A percentile compares a stretch with the other conserved stretches of the same genome.
These are phyloP conservation scores for Drosophila mulleri DNA, from an alignment of 2,888 invertebrate species.

Conservation along the genomic window DNA sequence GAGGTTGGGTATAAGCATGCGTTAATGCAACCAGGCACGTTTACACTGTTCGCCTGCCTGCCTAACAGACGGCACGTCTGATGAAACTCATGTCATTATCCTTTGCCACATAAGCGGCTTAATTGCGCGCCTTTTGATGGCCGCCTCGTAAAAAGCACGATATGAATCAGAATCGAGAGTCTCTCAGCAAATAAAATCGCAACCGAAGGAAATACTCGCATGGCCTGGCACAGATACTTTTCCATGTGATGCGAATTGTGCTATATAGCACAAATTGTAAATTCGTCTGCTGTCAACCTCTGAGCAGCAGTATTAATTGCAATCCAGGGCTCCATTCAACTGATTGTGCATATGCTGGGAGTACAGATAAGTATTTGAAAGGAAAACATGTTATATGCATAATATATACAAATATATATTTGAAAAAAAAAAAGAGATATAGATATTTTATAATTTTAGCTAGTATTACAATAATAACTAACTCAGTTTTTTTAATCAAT, in stretches of 20 bases:
- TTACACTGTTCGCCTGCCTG: constrained; percentile 5
- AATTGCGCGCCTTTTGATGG: constrained; percentile 69
- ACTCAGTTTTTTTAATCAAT: background rate
- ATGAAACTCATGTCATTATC: constrained; percentile 24
- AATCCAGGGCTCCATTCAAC: constrained; percentile 41
- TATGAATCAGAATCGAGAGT: constrained; percentile 41
- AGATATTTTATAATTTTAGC: background rate
- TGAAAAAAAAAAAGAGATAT: background rate
- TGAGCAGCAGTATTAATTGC: constrained; percentile 43
- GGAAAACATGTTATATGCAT: too few species aligned
- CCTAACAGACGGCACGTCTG: background rate
- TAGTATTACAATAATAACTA: background rate
- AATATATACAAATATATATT: too few species aligned
- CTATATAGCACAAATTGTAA: constrained; percentile 56
- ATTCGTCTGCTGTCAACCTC: background rate
- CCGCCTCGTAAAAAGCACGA: constrained; percentile 53
- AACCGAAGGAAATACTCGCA: constrained; percentile 22
- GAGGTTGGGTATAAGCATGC: constrained; percentile 17
- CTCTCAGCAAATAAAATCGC: constrained; percentile 40
- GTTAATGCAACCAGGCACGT: constrained; percentile 29
- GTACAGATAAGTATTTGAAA: background rate
- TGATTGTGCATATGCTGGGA: constrained; percentile 11
- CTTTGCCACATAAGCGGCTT: constrained; percentile 67
- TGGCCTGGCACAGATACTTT: constrained; percentile 13
- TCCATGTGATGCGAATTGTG: constrained; percentile 31